phyloP scores from a whole-genome alignment of 2,797 vertebrate genomes.

The Triplophysa bombifrons region DNA sequence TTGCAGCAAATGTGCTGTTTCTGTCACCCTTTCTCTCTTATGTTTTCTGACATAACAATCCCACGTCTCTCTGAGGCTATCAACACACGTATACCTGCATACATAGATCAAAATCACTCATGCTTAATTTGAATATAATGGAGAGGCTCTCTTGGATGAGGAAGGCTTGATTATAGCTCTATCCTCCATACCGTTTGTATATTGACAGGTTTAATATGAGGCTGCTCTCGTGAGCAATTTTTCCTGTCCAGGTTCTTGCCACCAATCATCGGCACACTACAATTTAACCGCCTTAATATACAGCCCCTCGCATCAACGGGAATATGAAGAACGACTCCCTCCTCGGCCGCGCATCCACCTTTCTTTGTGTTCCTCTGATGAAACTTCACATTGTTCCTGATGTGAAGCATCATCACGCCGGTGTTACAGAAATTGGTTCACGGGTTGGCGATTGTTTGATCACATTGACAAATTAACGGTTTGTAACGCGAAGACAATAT shows the following conservation, averaged over 20 bases:
- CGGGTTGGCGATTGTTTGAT: constrained; percentile 36
- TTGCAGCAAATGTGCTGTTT: not conserved
- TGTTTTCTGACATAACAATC: constrained; percentile 37
- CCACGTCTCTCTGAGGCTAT: constrained; percentile 23
- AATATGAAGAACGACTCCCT: constrained; percentile 46
- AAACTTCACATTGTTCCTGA: constrained; percentile 52
- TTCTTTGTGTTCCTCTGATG: constrained; percentile 45
- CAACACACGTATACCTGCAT: constrained; percentile 43
- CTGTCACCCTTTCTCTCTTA: not conserved
- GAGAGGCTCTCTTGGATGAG: constrained; percentile 86
- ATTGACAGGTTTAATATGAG: constrained; percentile 85
- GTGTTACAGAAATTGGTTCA: not conserved
- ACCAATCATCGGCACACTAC: constrained; percentile 61
- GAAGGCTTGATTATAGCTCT: constrained; percentile 91
- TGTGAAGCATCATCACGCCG: constrained; percentile 21
- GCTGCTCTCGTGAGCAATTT: constrained; percentile 75
- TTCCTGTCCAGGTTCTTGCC: constrained; percentile 53
- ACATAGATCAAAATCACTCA: constrained; percentile 62
- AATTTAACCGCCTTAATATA: constrained; percentile 62
- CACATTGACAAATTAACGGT: constrained; percentile 40
- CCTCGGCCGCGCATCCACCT: constrained; percentile 23
- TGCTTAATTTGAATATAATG: constrained; percentile 91
- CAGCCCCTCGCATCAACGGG: constrained; percentile 37
- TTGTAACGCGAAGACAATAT: constrained; percentile 33
- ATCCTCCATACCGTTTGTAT: constrained; percentile 76